Evolutionary conservation across 1,140 invertebrate species (phyloP), one percentile per base, ranked within the genome.

Genomic region (Lasaia peninsularis): DNA sequence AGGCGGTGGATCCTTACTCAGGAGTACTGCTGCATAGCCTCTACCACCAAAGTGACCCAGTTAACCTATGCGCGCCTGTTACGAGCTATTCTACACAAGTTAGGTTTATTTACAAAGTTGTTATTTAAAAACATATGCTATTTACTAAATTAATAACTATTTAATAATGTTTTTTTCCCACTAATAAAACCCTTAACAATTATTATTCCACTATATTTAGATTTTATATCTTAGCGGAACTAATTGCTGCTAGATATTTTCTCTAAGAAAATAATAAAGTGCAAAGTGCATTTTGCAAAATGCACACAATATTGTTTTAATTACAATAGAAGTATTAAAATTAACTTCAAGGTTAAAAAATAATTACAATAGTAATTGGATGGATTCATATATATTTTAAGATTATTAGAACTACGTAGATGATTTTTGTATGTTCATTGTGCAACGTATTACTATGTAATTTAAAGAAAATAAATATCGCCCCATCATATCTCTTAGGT

Each of bases 261-360:
- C 44, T 48, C 44, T 48, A 48, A 16, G 14, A 48, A 44, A 11
- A 18, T 21, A 48, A 48, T 20, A 2, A 21, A 48, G 40, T 48
- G 40, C 40, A 48, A 48, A 48, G 20, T 48, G 40, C 40, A 48
- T 48, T 21, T 48, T 48, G 9, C 20, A n/a, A 48, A 40, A 48
- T 48, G 20, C 40, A 48, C 20, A 20, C 11, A 10, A 21, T 48
- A 48, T 48, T 4, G 18, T 48, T 48, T 48, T 48, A 48, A 48
- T 48, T 48, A 48, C 18, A 48, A 21, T 48, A 48, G 40, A 48
- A 20, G 18, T 48, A 48, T 48, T 48, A 16, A 48, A 18, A 20
- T 48, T 21, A 11, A 11, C 20, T 20, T 48, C 40, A 48, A 48
- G 40, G 40, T 48, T 48, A 40, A 18, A 5, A 48, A 21, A 48